Evolutionary conservation across 2,113 vertebrate genomes (phyloP).

Genomic region (Callithrix jacchus): DNA sequence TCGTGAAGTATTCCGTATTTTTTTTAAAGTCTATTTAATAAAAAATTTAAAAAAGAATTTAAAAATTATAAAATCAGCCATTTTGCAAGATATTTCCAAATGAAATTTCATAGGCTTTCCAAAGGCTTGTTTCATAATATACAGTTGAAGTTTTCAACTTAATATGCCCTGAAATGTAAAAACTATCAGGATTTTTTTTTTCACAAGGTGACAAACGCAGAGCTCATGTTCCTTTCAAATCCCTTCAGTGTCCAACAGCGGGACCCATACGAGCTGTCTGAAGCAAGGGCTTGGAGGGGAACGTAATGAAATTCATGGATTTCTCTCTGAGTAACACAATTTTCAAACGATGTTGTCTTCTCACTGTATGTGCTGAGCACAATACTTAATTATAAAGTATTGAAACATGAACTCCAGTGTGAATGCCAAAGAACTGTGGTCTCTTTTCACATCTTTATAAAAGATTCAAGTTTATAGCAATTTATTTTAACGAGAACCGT

Average conservation of each 20-base stretch:
- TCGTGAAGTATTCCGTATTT: no score
- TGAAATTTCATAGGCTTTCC: neutral
- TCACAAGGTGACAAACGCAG: neutral
- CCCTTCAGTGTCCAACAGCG: neutral
- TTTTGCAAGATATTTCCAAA: slow-evolving; percentile 35
- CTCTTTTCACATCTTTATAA: neutral
- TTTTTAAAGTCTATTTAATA: no score
- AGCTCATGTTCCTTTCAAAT: neutral
- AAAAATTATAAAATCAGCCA: neutral
- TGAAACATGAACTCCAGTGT: neutral
- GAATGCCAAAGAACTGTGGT: neutral
- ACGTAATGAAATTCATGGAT: neutral
- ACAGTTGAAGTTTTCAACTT: neutral
- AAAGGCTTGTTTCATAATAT: neutral
- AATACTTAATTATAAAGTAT: slow-evolving; percentile 1
- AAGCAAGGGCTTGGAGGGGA: neutral
- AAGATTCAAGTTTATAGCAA: neutral
- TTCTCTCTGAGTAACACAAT: neutral
- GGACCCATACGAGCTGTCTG: neutral
- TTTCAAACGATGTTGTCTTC: neutral
- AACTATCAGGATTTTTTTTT: neutral
- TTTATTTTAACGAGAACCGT: neutral
- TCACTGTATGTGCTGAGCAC: neutral
- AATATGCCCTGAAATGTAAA: neutral
- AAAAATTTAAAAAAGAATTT: no score